These are phyloP conservation scores for Argya squamiceps DNA, from an alignment of 2,797 vertebrate species.

Conservation along the genomic window DNA sequence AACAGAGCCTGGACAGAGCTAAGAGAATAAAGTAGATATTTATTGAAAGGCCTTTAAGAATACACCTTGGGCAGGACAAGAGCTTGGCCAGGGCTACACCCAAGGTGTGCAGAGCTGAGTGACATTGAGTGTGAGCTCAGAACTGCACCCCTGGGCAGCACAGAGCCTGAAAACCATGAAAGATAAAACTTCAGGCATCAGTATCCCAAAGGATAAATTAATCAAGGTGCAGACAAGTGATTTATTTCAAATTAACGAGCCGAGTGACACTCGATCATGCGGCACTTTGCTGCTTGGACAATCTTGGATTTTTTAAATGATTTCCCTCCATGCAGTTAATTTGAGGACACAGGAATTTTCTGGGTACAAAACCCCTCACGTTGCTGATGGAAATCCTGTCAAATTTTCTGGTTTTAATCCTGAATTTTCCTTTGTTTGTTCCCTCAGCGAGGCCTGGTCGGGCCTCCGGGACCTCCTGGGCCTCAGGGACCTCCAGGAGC, in stretches of 20 bases:
- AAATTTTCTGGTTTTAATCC: not conserved
- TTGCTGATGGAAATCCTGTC: not conserved
- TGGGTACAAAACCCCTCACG: accelerated
- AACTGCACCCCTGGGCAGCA: too few relatives aligned
- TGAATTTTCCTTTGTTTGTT: not conserved
- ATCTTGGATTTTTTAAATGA: not conserved
- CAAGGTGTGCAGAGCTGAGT: too few relatives aligned
- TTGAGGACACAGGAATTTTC: not conserved
- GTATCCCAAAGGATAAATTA: not conserved
- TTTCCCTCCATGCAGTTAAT: not conserved
- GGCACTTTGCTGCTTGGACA: not conserved
- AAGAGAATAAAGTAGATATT: not conserved
- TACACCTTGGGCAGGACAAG: not conserved
- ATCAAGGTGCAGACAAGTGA: not conserved
- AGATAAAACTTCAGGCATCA: not conserved
- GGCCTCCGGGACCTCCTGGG: slow-evolving; percentile 89
- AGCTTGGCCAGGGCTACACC: not conserved
- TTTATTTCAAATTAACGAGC: not conserved
- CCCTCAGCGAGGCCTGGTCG: slow-evolving; percentile 86
- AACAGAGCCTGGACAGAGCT: not conserved
- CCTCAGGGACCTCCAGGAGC: slow-evolving; percentile 86
- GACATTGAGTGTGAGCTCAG: too few relatives aligned
- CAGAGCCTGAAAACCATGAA: too few relatives aligned
- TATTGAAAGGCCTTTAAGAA: not conserved
- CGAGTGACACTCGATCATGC: accelerated